Percentiles rank a stretch among this genome's conserved stretches.
These are phyloP conservation scores for Trididemnum miniatum DNA, from an alignment of 23 tunicate genomes.

Conservation along the genomic window DNA sequence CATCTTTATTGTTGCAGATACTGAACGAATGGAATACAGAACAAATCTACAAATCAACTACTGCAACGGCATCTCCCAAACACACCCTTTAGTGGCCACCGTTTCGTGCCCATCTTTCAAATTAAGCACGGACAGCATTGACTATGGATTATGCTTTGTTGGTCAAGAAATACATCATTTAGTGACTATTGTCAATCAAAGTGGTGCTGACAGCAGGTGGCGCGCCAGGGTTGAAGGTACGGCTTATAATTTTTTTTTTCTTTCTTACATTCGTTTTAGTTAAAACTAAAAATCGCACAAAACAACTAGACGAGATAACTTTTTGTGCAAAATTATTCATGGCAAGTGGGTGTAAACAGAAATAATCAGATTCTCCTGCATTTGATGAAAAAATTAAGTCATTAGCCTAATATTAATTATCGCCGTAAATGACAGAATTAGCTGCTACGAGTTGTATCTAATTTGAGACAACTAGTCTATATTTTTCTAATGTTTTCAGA, in stretches of 20 bases:
- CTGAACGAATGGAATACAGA: not conserved
- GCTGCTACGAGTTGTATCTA: no score
- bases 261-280: no score
- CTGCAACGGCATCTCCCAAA: constrained; percentile 47
- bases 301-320: no score
- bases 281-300: no score
- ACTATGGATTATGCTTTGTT: constrained; percentile 58
- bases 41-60: constrained; percentile 9
- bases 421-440: no score
- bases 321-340: no score
- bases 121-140: constrained; percentile 20
- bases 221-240: constrained; percentile 28
- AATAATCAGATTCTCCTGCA: no score
- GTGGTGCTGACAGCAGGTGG: constrained; percentile 54
- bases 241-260: no score
- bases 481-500: not conserved
- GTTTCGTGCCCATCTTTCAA: constrained; percentile 46
- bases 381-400: no score
- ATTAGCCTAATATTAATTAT: no score
- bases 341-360: no score
- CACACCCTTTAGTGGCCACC: constrained; percentile 26
- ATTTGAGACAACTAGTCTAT: no score
- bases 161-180: constrained; percentile 43
- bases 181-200: constrained; percentile 47
- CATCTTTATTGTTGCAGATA: not conserved